Conservation (phyloP, 2,888 invertebrate species). For the Spilarctia lutea region DNA sequence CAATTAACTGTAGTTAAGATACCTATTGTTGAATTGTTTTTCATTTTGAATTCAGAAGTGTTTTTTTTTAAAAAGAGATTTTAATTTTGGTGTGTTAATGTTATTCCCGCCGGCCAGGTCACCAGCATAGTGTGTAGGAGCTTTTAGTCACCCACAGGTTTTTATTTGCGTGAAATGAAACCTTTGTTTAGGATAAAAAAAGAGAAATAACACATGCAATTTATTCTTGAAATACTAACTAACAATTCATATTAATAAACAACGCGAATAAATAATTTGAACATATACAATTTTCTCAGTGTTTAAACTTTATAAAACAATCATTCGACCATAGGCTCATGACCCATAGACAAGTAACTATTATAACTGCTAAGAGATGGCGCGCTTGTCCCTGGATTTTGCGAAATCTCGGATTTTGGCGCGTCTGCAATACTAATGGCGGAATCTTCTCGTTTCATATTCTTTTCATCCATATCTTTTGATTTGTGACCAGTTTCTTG, state of each 20-base stretch:
- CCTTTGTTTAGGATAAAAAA: not conserved
- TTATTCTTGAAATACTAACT: slow-evolving; percentile 5
- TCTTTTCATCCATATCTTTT: not conserved
- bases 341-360: slow-evolving; percentile 56
- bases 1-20: too few relatives aligned
- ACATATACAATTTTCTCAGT: not conserved
- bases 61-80: too few relatives aligned
- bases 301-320: slow-evolving; percentile 1
- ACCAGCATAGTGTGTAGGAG: too few relatives aligned
- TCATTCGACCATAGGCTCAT: slow-evolving; percentile 62
- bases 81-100: too few relatives aligned
- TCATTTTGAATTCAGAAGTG: too few relatives aligned
- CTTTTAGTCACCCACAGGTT: too few relatives aligned
- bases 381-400: slow-evolving; percentile 39
- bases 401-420: slow-evolving; percentile 4
- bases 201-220: slow-evolving; percentile 2
- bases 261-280: not conserved
- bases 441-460: slow-evolving; percentile 3
- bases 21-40: too few relatives aligned
- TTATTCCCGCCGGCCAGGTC: too few relatives aligned
- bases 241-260: not conserved
- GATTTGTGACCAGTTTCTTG: not conserved
- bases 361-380: slow-evolving; percentile 58
- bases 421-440: not conserved
- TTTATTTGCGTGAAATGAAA: not conserved